Evolutionary conservation across 2,113 vertebrate genomes (phyloP).

Genomic region (Nicator chloris): DNA sequence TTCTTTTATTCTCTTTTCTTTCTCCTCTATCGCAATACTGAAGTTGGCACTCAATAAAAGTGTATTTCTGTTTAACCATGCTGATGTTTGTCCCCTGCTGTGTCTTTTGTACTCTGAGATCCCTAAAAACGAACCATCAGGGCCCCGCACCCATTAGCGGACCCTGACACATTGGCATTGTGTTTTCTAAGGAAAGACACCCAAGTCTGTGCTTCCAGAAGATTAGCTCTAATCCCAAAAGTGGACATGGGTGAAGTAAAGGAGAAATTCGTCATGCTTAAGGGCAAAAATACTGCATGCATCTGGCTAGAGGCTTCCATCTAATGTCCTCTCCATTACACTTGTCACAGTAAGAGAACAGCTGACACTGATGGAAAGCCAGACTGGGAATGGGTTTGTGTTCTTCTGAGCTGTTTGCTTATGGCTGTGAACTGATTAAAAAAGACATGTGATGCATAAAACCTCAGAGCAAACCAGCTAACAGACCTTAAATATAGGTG

Average conservation of each 20-base stretch:
- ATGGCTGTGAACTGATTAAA: not conserved
- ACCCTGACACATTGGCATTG: rapidly evolving
- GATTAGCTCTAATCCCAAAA: not conserved
- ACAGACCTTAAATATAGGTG: not conserved
- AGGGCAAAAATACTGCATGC: not conserved
- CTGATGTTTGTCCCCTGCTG: no score
- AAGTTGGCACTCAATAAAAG: no score
- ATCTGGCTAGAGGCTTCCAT: not conserved
- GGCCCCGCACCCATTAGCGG: no score
- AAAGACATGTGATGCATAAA: not conserved
- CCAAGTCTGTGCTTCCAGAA: not conserved
- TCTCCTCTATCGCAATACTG: no score
- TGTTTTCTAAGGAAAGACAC: not conserved
- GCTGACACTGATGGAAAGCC: not conserved
- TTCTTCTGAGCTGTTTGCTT: not conserved
- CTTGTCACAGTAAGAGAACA: not conserved
- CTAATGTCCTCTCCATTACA: not conserved
- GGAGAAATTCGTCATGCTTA: not conserved
- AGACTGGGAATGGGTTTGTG: not conserved
- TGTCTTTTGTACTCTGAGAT: no score
- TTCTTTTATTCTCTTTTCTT: no score
- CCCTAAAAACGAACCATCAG: no score
- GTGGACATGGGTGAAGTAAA: not conserved
- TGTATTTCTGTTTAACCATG: no score
- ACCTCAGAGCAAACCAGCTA: not conserved